Conservation (phyloP, 2,888 invertebrate species). For the Spodoptera picta region DNA sequence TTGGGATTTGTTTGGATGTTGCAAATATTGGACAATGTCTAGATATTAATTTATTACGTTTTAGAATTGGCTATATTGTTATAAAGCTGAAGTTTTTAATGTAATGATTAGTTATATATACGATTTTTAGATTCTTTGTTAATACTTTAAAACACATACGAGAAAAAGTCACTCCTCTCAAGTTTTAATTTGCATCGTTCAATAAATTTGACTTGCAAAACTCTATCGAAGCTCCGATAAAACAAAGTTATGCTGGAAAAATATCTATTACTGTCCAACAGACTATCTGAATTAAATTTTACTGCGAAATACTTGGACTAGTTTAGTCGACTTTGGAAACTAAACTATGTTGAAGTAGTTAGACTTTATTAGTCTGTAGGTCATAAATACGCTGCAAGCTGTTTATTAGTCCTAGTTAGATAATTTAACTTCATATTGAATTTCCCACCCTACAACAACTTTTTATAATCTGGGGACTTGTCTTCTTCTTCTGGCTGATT, state of each 20-base stretch:
- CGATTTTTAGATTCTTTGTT: no score
- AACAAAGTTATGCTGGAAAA: constrained; percentile 44
- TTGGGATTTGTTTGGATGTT: constrained; percentile 13
- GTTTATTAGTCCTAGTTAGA: no score
- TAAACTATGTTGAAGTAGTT: constrained; percentile 6
- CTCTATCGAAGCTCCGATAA: constrained; percentile 17
- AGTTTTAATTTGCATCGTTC: constrained; percentile 33
- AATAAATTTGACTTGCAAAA: constrained; percentile 42
- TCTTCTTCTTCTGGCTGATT: no score
- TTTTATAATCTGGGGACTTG: no score
- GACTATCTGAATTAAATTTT: constrained; percentile 16
- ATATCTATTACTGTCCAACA: constrained; percentile 22
- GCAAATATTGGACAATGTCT: neutral
- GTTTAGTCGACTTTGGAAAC: neutral
- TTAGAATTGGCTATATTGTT: no score
- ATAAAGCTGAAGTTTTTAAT: no score
- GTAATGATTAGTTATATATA: no score
- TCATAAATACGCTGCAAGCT: no score
- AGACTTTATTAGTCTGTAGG: neutral
- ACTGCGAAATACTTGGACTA: constrained; percentile 1
- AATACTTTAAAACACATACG: neutral
- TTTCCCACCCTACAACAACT: no score
- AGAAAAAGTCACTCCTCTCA: constrained; percentile 8
- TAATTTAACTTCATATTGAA: no score
- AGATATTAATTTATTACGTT: no score